Evolutionary conservation across 2,888 invertebrate species (phyloP).

Genomic region (Polietes domitor): DNA sequence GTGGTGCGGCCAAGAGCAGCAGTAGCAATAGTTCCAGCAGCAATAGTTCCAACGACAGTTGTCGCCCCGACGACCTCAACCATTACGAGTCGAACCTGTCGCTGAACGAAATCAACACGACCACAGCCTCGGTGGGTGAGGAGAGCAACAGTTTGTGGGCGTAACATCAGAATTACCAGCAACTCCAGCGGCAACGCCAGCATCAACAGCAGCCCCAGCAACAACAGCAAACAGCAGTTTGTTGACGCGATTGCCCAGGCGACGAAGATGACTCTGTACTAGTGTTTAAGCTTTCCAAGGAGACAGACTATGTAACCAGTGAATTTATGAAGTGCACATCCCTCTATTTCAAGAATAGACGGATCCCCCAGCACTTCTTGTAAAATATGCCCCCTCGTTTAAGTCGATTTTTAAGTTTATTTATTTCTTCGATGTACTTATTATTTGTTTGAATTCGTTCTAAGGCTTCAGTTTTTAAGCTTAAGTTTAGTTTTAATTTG

Average conservation of each 20-base stretch:
- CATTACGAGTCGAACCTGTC: slow-evolving; percentile 79
- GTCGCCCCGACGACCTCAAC: slow-evolving; percentile 73
- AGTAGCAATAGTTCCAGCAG: slow-evolving; percentile 74
- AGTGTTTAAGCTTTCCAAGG: slow-evolving; percentile 62
- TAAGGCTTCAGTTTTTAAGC: slow-evolving; percentile 10
- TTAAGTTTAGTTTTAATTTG: slow-evolving; percentile 31
- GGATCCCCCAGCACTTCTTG: slow-evolving; percentile 65
- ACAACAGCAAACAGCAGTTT: slow-evolving; percentile 67
- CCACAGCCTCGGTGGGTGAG: slow-evolving; percentile 69
- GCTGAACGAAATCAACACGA: slow-evolving; percentile 73
- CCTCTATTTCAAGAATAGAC: slow-evolving; percentile 56
- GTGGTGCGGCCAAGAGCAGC: slow-evolving; percentile 70
- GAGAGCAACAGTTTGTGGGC: slow-evolving; percentile 75
- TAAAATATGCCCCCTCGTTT: slow-evolving; percentile 41
- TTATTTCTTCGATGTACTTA: slow-evolving; percentile 26
- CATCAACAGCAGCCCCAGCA: slow-evolving; percentile 62
- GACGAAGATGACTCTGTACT: slow-evolving; percentile 51
- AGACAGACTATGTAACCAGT: slow-evolving; percentile 74
- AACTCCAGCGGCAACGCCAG: slow-evolving; percentile 63
- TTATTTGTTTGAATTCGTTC: slow-evolving; percentile 10
- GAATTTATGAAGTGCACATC: slow-evolving; percentile 72
- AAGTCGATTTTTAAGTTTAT: slow-evolving; percentile 37
- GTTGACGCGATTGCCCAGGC: slow-evolving; percentile 64
- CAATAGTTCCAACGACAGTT: slow-evolving; percentile 75
- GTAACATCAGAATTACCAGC: slow-evolving; percentile 72